phyloP scores from a whole-genome alignment of 2,113 vertebrate genomes.

The Eulacestoma nigropectus region DNA sequence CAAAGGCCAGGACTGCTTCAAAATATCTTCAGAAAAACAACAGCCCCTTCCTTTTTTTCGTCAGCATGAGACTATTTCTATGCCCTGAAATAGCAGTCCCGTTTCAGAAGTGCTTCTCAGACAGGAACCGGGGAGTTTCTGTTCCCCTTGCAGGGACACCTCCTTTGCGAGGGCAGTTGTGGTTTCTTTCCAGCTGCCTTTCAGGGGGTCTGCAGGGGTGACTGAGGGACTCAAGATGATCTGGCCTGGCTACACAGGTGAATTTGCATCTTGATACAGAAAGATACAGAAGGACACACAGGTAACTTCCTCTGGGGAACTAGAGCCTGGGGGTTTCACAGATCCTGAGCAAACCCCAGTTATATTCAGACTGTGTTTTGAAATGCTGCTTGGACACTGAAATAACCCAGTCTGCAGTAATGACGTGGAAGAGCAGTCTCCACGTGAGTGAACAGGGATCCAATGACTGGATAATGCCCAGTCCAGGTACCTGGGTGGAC shows the following conservation, averaged over 20 bases:
- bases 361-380: neutral
- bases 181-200: neutral
- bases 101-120: neutral
- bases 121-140: neutral
- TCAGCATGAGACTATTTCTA: neutral
- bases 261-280: neutral
- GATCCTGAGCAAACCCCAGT: neutral
- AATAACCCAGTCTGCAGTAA: neutral
- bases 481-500: neutral
- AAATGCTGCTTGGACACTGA: neutral
- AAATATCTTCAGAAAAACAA: conserved; percentile 7
- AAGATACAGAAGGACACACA: neutral
- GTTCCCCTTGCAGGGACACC: neutral
- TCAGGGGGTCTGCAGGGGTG: neutral
- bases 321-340: neutral
- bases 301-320: neutral
- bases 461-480: neutral
- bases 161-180: accelerated
- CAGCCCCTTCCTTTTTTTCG: conserved; percentile 8
- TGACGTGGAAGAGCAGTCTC: neutral
- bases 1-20: neutral
- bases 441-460: neutral
- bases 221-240: accelerated
- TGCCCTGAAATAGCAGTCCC: neutral
- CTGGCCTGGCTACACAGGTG: neutral